Base-by-base conservation (phyloP, 2,888 invertebrate species). In the Drosophila ustulata region DNA sequence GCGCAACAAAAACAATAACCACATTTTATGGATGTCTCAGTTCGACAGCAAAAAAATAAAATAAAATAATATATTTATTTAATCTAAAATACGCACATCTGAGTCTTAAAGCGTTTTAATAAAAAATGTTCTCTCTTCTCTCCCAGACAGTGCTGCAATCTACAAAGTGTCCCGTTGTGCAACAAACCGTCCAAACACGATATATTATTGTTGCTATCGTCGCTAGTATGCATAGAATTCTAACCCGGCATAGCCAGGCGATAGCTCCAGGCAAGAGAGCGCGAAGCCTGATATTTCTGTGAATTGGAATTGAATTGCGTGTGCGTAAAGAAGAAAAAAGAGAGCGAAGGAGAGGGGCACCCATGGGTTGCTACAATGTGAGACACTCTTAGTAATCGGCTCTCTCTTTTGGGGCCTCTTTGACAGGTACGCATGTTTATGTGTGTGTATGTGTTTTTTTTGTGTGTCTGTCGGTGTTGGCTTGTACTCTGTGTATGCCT, bases 131-230 rank as follows among this genome's bases (percentile, higher is more conserved):
- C 68, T 69, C 46, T 51, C 11, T 30, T 32, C 37, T 37, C 37
- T n/a, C 41, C 7, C 18, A 47, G 49, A 23, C 63, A 61, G 45
- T 56, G 58, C 52, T 64, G 62, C 58, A 32, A 66, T 66, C 66
- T 62, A 79, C 72, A 70, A 82, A 88, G 88, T 82, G 67, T 85
- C 86, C 85, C 88, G 89, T 85, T 85, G 86, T 75, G 89, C 78
- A 78, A 75, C 82, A 88, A 89, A 85, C 89, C 78, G 77, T 88
- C 82, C 71, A 73, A 85, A 65, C 84, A 79, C 88, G 88, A 78
- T 69, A 61, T 69, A 45, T 62, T 67, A 45, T 63, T 58, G 30
- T 61, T 66, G 71, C 62, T 66, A 56, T 47, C 75, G 71, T 63
- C 49, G 6, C 23, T 26, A 34, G 13, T 26, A 41, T 66, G 46